Percentiles rank a stretch among this genome's conserved stretches.
Conservation (phyloP, 1,140 invertebrate species). For the Neotoxoptera formosana region DNA sequence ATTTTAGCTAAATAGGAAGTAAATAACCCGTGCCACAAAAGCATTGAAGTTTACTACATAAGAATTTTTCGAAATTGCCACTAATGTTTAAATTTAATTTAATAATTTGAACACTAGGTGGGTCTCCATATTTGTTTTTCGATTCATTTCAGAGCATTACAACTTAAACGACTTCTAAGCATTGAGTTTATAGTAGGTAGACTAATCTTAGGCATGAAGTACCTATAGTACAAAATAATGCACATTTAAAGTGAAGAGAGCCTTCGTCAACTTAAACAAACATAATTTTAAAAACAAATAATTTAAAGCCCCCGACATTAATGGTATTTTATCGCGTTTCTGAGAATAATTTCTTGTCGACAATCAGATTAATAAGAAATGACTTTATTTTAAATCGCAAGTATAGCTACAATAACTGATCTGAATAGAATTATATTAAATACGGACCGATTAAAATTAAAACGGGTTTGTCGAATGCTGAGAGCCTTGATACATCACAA, state of each 20-base stretch:
- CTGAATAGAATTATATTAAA: neutral
- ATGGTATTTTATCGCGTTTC: neutral
- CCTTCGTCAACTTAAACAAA: neutral
- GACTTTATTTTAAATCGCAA: too few relatives aligned
- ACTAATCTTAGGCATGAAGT: neutral
- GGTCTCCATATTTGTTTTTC: neutral
- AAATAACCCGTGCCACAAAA: neutral
- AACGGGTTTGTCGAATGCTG: neutral
- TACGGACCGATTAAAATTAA: neutral
- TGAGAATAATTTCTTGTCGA: neutral
- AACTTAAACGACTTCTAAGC: neutral
- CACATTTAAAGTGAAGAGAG: neutral
- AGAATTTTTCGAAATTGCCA: neutral
- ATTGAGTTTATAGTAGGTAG: too few relatives aligned
- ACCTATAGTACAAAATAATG: neutral
- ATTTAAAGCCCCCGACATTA: too few relatives aligned
- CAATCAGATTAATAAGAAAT: neutral
- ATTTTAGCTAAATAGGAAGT: neutral
- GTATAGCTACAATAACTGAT: neutral
- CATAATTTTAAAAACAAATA: neutral
- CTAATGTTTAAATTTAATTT: neutral
- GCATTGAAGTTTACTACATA: neutral
- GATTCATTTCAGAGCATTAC: neutral
- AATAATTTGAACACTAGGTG: neutral
- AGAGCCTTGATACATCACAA: neutral